Evolutionary conservation across 2,888 invertebrate genomes (phyloP).

Genomic region (Ctena decussata): DNA sequence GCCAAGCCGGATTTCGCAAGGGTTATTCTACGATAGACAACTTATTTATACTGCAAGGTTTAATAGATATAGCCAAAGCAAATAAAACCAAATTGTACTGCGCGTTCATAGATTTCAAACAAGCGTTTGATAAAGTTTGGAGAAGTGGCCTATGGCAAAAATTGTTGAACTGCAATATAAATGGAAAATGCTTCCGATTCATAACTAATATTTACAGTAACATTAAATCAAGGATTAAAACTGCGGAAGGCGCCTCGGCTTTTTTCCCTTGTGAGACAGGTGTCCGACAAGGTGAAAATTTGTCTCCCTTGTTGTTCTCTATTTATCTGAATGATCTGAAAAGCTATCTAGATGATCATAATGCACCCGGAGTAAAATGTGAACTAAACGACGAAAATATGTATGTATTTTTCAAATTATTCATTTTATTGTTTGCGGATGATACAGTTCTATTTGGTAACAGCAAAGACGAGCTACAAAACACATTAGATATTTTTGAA

Average conservation of each 20-base stretch:
- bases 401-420: not conserved
- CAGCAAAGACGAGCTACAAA: not conserved
- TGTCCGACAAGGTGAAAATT: not conserved
- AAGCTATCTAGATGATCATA: not conserved
- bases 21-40: slow-evolving; percentile 2
- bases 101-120: not conserved
- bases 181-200: not conserved
- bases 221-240: not conserved
- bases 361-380: not conserved
- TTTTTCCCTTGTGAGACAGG: not conserved
- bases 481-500: slow-evolving; percentile 10
- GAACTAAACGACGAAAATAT: not conserved
- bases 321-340: not conserved
- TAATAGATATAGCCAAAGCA: not conserved
- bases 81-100: not conserved
- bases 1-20: not conserved
- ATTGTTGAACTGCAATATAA: not conserved
- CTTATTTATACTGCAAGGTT: not conserved
- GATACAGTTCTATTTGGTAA: slow-evolving; percentile 35
- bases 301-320: not conserved
- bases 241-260: not conserved
- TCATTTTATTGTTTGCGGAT: slow-evolving; percentile 34
- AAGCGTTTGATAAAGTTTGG: not conserved
- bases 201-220: not conserved
- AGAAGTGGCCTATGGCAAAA: not conserved